Base-by-base conservation (phyloP, 92 coral and sea anemone genomes). In the Bergia sp. region DNA sequence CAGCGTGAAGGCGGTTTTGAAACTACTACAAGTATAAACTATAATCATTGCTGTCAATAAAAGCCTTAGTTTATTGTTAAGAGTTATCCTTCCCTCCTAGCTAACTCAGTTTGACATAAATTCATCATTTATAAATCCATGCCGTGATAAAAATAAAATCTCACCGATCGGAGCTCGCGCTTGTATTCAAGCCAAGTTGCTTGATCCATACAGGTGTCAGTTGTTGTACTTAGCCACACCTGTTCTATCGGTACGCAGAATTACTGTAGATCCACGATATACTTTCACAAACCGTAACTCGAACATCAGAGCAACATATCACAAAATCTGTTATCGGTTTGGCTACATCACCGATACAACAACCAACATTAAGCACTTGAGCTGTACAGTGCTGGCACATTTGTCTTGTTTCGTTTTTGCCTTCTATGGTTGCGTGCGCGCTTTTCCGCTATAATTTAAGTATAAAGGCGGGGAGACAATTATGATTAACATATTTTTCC, bases 391-490 rank as follows among this genome's bases (percentile, higher is more conserved):
- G 42, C 16, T 40, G 39, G 72, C 45, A 18, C 49, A 39, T 64
- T 20, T 61, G 74, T 38, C 45, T 55, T 81, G 85, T 79, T 37
- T 42, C 50, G 67, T 4, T 15, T 20, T 5, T 57, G 18, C 18
- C 49, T 41, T 0, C 6, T n/a, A 81, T 61, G 50, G 55, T 50
- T 61, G 73, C 85, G 85, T 81, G 85, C 44, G 50, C 55, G 49
- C 49, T 39, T 81, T 81, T 81, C 36, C 29, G 15, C 50, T 77
- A 77, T 7, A 61, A 61, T 41, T 81, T 57, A 61, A 18, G 85
- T 40, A 7, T 40, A 37, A 18, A 81, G 85, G 85, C 74, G 74
- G 85, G 73, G 72, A 57, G 61, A 81, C 85, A 81, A 81, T 81
- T 39, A 58, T 58, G 73, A 81, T 81, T 81, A 81, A 61, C 85